These are phyloP conservation scores for Oryzias woworae DNA, from an alignment of 2,113 vertebrate genomes.

Conservation along the genomic window DNA sequence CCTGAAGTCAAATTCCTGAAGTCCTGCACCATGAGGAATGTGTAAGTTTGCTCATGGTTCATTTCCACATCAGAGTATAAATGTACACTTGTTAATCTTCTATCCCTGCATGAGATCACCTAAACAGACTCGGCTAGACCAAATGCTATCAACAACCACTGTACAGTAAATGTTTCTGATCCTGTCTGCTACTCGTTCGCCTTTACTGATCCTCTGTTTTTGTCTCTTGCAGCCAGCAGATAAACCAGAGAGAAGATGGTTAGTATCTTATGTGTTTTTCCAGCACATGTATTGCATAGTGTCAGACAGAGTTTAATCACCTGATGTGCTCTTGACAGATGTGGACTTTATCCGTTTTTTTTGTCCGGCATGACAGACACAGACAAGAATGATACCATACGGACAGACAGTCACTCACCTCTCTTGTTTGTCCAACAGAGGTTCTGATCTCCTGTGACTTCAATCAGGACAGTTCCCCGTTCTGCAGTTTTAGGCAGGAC, in stretches of 20 bases:
- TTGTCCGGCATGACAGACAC: not conserved
- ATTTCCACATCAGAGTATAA: too few relatives aligned
- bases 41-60: too few relatives aligned
- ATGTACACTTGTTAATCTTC: too few relatives aligned
- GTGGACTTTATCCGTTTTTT: constrained; percentile 17
- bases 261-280: constrained; percentile 23
- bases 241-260: constrained; percentile 54
- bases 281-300: too few relatives aligned
- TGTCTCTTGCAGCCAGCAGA: constrained; percentile 52
- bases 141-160: too few relatives aligned
- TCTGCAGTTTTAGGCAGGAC: constrained; percentile 78
- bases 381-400: not conserved
- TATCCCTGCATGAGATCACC: too few relatives aligned
- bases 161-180: too few relatives aligned
- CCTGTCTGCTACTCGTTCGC: too few relatives aligned
- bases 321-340: not conserved
- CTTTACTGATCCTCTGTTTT: not conserved
- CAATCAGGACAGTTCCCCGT: constrained; percentile 65
- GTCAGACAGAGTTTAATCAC: not conserved
- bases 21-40: too few relatives aligned
- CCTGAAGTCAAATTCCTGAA: too few relatives aligned
- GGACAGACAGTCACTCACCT: not conserved
- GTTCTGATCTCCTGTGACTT: constrained; percentile 76
- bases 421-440: constrained; percentile 33
- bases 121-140: too few relatives aligned